These are phyloP conservation scores for Scaptomyza parva DNA, from an alignment of 2,888 invertebrate species.

Conservation along the genomic window DNA sequence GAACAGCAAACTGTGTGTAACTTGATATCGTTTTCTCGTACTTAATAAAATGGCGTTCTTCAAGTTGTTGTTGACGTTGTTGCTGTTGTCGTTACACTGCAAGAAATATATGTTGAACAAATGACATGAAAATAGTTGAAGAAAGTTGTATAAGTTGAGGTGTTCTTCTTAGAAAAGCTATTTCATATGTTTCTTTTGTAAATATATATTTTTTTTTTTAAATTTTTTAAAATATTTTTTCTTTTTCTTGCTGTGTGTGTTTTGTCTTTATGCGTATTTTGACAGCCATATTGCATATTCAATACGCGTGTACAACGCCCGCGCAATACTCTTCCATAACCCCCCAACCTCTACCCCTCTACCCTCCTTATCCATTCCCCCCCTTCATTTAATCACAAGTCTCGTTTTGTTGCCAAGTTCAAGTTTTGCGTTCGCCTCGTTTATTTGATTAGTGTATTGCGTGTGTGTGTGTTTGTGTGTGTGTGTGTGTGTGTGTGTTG, in stretches of 20 bases:
- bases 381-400: not conserved
- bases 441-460: conserved; percentile 71
- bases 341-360: not conserved
- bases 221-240: no score
- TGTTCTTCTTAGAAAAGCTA: no score
- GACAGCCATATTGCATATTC: conserved; percentile 73
- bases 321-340: not conserved
- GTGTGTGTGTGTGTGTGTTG: conserved; percentile 46
- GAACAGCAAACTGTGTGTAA: conserved; percentile 57
- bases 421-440: conserved; percentile 45
- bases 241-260: conserved; percentile 19
- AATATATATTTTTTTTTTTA: no score
- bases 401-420: conserved; percentile 22
- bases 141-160: no score
- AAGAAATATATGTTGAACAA: not conserved
- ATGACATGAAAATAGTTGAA: no score
- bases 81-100: conserved; percentile 19
- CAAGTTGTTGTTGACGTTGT: conserved; percentile 33
- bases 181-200: no score
- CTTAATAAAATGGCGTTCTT: conserved; percentile 67
- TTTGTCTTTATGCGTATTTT: conserved; percentile 43
- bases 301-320: conserved; percentile 67
- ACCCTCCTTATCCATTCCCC: not conserved
- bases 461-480: conserved; percentile 12
- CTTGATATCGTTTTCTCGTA: conserved; percentile 67